phyloP scores from a whole-genome alignment of 2,888 invertebrate species.

The Nomada fabriciana region DNA sequence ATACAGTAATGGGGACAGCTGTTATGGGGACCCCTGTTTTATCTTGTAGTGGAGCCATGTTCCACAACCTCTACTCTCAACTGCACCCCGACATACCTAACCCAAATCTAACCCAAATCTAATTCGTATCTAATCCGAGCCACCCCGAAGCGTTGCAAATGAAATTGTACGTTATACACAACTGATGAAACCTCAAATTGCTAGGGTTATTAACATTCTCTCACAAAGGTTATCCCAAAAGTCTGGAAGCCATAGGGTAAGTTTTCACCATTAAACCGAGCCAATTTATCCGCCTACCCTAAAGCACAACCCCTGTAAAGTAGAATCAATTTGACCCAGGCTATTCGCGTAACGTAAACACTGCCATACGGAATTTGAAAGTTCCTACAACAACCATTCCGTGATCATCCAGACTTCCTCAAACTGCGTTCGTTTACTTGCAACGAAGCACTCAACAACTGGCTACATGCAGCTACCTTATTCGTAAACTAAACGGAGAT shows the following conservation, averaged over 20 bases:
- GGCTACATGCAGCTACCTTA: slow-evolving; percentile 26
- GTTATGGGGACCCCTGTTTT: no score
- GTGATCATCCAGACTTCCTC: slow-evolving; percentile 2
- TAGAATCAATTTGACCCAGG: slow-evolving; percentile 67
- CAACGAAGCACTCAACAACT: slow-evolving; percentile 6
- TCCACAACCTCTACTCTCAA: neutral
- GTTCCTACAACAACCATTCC: slow-evolving; percentile 44
- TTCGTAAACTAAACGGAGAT: slow-evolving; percentile 42
- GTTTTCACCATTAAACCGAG: slow-evolving; percentile 25
- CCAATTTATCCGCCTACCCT: slow-evolving; percentile 55
- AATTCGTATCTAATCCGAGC: no score
- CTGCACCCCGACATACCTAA: neutral
- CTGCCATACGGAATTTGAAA: slow-evolving; percentile 73
- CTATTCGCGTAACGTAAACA: slow-evolving; percentile 71
- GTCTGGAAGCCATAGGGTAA: slow-evolving; percentile 1
- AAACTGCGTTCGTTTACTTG: slow-evolving; percentile 18
- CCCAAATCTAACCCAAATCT: no score
- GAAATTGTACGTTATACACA: neutral
- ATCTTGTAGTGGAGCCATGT: neutral
- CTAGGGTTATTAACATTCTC: neutral
- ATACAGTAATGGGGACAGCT: no score
- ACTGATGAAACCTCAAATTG: neutral
- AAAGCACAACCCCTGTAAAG: slow-evolving; percentile 4
- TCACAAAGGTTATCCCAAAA: neutral
- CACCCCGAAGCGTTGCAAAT: neutral